These are phyloP conservation scores for Bubo blakistoni DNA, from an alignment of 2,113 vertebrate species.

Conservation along the genomic window DNA sequence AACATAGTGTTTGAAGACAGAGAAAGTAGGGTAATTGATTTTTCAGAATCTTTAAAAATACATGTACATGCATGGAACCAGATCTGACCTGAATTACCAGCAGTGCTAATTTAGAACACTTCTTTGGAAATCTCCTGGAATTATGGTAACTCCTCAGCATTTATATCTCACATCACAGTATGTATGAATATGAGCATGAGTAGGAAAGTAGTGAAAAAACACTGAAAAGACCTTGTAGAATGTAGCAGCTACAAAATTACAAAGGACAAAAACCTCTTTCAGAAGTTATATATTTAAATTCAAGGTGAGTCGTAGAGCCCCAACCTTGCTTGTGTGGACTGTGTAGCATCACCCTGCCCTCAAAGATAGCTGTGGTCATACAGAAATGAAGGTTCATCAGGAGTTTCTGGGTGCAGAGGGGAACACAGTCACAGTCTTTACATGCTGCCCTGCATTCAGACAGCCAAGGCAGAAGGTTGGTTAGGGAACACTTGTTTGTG, in stretches of 20 bases:
- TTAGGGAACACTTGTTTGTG: neutral
- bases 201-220: neutral
- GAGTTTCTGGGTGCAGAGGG: neutral
- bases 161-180: neutral
- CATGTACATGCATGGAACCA: neutral
- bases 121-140: neutral
- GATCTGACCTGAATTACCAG: neutral
- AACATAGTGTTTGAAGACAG: neutral
- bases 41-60: conserved; percentile 11
- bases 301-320: neutral
- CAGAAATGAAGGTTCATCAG: neutral
- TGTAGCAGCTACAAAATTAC: neutral
- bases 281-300: neutral
- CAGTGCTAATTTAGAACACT: neutral
- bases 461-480: neutral
- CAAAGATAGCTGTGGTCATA: neutral
- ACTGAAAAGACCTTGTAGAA: neutral
- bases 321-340: neutral
- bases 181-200: neutral
- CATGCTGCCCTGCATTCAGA: neutral
- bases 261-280: neutral
- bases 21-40: neutral
- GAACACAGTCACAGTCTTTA: neutral
- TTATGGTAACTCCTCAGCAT: neutral
- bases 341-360: neutral